These are phyloP conservation scores for Phaethornis superciliosus DNA, from an alignment of 2,113 vertebrate genomes.

Conservation along the genomic window DNA sequence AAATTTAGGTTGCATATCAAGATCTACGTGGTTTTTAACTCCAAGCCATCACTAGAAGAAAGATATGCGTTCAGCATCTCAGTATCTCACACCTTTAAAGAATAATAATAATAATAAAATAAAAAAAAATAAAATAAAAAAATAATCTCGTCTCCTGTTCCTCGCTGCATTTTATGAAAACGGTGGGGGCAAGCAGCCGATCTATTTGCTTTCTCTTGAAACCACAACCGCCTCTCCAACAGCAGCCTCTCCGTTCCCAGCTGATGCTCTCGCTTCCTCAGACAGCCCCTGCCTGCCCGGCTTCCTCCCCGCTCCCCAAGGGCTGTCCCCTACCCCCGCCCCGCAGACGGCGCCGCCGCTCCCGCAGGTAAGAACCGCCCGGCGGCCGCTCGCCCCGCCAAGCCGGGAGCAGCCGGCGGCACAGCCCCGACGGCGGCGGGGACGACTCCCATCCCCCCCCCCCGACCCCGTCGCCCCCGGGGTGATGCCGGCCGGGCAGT, in stretches of 20 bases:
- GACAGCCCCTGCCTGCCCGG: not conserved
- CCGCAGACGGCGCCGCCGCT: not conserved
- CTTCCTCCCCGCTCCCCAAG: not conserved
- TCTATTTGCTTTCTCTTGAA: conserved; percentile 43
- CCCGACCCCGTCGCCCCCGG: not conserved
- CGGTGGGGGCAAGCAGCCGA: conserved; percentile 19
- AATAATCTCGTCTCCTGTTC: conserved; percentile 40
- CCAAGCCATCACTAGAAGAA: conserved; percentile 75
- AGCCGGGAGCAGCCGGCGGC: not conserved
- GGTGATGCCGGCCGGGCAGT: not conserved
- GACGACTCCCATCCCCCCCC: too few relatives aligned
- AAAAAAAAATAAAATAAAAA: not conserved
- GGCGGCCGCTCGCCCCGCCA: not conserved
- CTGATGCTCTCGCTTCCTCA: not conserved
- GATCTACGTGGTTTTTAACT: conserved; percentile 82
- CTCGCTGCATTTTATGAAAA: conserved; percentile 32
- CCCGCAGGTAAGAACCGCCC: not conserved
- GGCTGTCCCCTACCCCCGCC: not conserved
- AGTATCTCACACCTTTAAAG: conserved; percentile 66
- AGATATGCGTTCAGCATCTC: conserved; percentile 69
- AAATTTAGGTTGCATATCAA: conserved; percentile 85
- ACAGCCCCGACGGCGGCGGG: not conserved
- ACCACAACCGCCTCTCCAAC: not conserved
- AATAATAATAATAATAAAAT: not conserved
- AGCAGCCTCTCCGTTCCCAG: not conserved